phyloP scores from a whole-genome alignment of 2,888 invertebrate genomes.

The Platycheirus albimanus region DNA sequence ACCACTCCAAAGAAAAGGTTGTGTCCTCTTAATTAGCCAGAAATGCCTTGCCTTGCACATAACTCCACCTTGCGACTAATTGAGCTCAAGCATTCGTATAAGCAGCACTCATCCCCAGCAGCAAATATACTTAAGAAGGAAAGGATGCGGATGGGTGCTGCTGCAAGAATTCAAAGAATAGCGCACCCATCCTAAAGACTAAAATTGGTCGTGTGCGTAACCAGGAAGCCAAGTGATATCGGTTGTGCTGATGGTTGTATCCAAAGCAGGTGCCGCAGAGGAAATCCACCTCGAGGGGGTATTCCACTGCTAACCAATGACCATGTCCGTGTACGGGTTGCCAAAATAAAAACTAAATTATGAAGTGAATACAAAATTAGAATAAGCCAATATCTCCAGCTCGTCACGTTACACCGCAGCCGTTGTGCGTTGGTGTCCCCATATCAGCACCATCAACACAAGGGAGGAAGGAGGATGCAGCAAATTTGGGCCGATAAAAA shows the following conservation, averaged over 20 bases:
- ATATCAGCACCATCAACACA: neutral
- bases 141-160: neutral
- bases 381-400: neutral
- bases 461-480: slow-evolving; percentile 43
- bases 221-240: slow-evolving; percentile 32
- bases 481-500: slow-evolving; percentile 25
- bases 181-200: too few relatives aligned
- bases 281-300: neutral
- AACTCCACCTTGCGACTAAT: slow-evolving; percentile 26
- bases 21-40: slow-evolving; percentile 52
- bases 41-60: slow-evolving; percentile 42
- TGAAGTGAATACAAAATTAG: slow-evolving; percentile 61
- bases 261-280: slow-evolving; percentile 32
- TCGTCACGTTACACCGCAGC: neutral
- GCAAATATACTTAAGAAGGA: neutral
- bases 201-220: slow-evolving; percentile 42
- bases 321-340: slow-evolving; percentile 24
- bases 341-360: slow-evolving; percentile 41
- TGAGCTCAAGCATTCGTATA: slow-evolving; percentile 12
- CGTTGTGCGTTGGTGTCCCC: too few relatives aligned
- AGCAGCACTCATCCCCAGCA: too few relatives aligned
- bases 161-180: neutral
- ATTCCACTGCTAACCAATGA: neutral
- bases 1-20: neutral
- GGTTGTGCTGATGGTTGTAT: slow-evolving; percentile 6